phyloP scores from a whole-genome alignment of 2,888 invertebrate species.

The Anarsia innoxiella region DNA sequence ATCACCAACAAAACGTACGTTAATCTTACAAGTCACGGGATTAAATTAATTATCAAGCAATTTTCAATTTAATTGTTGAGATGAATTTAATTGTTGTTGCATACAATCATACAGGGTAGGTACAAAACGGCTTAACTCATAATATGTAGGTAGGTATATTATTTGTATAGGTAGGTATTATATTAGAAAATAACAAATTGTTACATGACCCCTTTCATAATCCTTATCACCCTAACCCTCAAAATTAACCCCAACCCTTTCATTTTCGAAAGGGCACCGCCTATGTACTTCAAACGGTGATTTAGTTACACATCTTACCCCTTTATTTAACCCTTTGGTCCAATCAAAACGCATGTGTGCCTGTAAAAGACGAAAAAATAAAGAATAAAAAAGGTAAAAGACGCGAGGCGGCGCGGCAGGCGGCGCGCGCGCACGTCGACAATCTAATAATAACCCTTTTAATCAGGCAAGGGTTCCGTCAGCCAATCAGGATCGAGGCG shows the following conservation, averaged over 20 bases:
- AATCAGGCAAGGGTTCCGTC: slow-evolving; percentile 53
- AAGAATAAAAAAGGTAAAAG: slow-evolving; percentile 63
- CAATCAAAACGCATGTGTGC: slow-evolving; percentile 46
- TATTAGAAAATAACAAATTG: no score
- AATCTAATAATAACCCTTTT: slow-evolving; percentile 71
- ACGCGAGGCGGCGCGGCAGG: slow-evolving; percentile 51
- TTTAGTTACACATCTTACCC: slow-evolving; percentile 46
- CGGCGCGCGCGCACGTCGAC: slow-evolving; percentile 49
- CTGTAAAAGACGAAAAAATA: slow-evolving; percentile 47
- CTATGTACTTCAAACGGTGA: slow-evolving; percentile 37
- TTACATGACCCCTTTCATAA: slow-evolving; percentile 19
- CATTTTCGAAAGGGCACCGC: slow-evolving; percentile 40
- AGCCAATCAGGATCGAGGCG: slow-evolving; percentile 63
- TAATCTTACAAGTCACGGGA: slow-evolving; percentile 58
- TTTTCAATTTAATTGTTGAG: background rate
- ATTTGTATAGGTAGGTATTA: no score
- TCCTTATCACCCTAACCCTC: slow-evolving; percentile 41
- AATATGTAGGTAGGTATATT: no score
- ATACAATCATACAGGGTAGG: no score
- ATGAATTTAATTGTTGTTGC: no score
- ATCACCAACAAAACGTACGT: slow-evolving; percentile 50
- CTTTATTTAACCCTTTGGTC: slow-evolving; percentile 55
- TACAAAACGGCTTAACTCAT: no score
- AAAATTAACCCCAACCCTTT: slow-evolving; percentile 51
- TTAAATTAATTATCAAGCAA: slow-evolving; percentile 26